Percentiles rank a stretch among this genome's conserved stretches.
Evolutionary conservation across 2,888 invertebrate genomes (phyloP).

Genomic region (Encarsia formosa): DNA sequence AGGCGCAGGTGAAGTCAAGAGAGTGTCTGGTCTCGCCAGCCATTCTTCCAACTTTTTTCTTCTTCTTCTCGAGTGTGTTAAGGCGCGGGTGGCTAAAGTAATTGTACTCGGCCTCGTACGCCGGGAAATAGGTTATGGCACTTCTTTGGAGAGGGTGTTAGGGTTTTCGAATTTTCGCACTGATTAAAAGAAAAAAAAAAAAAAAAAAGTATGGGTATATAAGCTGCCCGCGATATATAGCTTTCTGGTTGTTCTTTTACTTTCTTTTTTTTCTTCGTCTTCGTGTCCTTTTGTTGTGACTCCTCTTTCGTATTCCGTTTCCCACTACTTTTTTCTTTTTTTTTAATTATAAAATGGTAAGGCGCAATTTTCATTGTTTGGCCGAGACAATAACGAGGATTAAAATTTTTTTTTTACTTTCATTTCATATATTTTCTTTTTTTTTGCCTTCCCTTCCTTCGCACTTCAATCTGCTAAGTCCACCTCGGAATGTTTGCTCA

Average conservation of each 20-base stretch:
- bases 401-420: background rate
- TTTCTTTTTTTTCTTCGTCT: background rate
- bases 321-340: background rate
- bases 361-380: constrained; percentile 19
- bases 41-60: no score
- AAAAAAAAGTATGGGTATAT: background rate
- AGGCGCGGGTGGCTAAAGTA: no score
- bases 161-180: constrained; percentile 16
- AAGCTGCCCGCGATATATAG: background rate
- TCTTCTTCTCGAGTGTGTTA: no score
- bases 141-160: no score
- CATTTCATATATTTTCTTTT: no score
- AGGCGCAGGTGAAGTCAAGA: no score
- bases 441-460: no score
- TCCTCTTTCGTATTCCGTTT: background rate
- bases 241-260: constrained; percentile 5
- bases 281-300: constrained; percentile 9
- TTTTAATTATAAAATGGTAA: constrained; percentile 21
- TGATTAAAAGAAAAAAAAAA: constrained; percentile 18
- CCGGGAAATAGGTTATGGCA: no score
- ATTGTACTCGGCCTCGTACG: no score
- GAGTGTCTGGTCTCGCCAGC: no score
- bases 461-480: no score
- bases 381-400: constrained; percentile 12
- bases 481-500: no score